A percentile compares a stretch with the other conserved stretches of the same genome.
Conservation (phyloP, 2,113 vertebrate genomes). For the Scartelaos histophorus region DNA sequence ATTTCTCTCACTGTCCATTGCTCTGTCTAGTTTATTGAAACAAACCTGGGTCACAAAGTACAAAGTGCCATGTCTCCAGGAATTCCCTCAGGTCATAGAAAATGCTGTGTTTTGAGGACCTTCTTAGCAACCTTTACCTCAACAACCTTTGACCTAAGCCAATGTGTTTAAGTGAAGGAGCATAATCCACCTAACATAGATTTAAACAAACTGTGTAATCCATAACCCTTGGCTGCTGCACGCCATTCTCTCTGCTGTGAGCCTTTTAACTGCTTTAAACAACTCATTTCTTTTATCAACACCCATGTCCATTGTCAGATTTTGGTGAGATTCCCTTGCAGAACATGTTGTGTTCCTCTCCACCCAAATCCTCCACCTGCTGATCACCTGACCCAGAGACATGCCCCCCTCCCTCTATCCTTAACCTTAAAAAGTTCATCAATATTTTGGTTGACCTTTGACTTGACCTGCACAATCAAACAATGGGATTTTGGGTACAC, state of each 20-base stretch:
- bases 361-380: neutral
- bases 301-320: conserved; percentile 16
- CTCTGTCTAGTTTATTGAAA: neutral
- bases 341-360: neutral
- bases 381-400: conserved; percentile 18
- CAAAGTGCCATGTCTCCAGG: conserved; percentile 47
- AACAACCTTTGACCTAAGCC: conserved; percentile 61
- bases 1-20: neutral
- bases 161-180: conserved; percentile 61
- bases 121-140: conserved; percentile 69
- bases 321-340: conserved; percentile 5
- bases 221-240: conserved; percentile 57
- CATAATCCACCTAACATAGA: conserved; percentile 73
- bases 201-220: conserved; percentile 76
- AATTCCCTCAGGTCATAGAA: conserved; percentile 62
- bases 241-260: conserved; percentile 37
- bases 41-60: conserved; percentile 36
- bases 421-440: conserved; percentile 75
- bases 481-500: conserved; percentile 79
- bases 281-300: conserved; percentile 18
- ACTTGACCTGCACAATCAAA: conserved; percentile 74
- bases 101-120: conserved; percentile 70
- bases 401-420: conserved; percentile 52
- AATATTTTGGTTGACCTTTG: conserved; percentile 82
- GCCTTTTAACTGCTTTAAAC: conserved; percentile 33